Base-by-base conservation (phyloP, 2,888 invertebrate species). In the Cryptus viduatorius region DNA sequence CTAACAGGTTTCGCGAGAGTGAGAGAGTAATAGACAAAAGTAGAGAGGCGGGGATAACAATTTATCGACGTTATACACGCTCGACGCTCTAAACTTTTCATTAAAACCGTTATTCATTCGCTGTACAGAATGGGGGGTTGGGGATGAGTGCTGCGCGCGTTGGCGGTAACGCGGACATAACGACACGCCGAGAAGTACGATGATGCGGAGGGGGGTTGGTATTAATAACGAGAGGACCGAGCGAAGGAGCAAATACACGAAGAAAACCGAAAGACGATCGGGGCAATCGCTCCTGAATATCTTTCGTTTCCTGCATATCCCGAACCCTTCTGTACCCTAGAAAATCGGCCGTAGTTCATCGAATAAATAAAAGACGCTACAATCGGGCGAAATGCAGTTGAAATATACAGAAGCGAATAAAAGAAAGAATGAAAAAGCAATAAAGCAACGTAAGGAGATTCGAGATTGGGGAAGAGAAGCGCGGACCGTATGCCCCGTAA, bases 91-190 rank as follows among this genome's bases (percentile, higher is more conserved):
- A 81, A 76, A 85, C 77, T 87, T 89, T 89, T 88, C 88, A 88
- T 89, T 87, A 88, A 87, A 87, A 75, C 84, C 84, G 86, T 86
- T 86, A 87, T 87, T 89, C 87, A 88, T 87, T 86, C 83, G 86
- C 79, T 31, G 69, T 8, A 37, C 37, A 4, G 37, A 7, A 37
- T 7, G 37, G 37, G 37, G 37, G 4, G 5, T 16, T 37, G 56
- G 14, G 10, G 37, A 10, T 1, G 12, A 12, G 48, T 56, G 12
- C 24, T 24, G 37, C 73, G 44, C 31, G 65, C 19, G 53, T 61
- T 59, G 73, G 73, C 65, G 65, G 64, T 24, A 50, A 14, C 31
- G 8, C 7, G 29, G 29, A 50, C n/a, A 64, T 59, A 50, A 50
- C 71, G 53, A 64, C 31, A 71, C 48, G 16, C 61, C 64, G 64